Evolutionary conservation across 1,140 invertebrate genomes (phyloP).

Genomic region (Nylanderia fulva): DNA sequence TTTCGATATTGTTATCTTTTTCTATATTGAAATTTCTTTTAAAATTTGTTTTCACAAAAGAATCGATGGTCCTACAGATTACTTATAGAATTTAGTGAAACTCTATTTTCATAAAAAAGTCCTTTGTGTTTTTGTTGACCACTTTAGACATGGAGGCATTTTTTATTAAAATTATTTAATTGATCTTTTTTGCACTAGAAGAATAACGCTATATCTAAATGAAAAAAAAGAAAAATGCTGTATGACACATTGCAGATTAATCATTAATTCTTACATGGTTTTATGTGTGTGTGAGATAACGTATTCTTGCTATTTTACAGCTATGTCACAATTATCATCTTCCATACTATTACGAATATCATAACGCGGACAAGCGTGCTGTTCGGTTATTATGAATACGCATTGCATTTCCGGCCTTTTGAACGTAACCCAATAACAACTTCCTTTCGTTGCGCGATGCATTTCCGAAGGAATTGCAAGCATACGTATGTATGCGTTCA

Average conservation of each 20-base stretch:
- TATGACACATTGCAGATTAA: too few species aligned
- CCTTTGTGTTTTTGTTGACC: neutral
- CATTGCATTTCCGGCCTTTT: constrained; percentile 40
- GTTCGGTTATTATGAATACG: constrained; percentile 25
- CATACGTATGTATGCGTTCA: neutral
- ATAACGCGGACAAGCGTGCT: neutral
- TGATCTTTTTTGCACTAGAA: too few species aligned
- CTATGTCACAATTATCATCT: neutral
- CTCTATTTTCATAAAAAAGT: neutral
- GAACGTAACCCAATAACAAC: constrained; percentile 47
- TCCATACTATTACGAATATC: neutral
- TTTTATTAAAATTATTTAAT: neutral
- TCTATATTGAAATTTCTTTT: too few species aligned
- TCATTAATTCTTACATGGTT: neutral
- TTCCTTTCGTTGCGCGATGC: constrained; percentile 53
- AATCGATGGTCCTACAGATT: too few species aligned
- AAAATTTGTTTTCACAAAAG: too few species aligned
- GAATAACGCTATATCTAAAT: too few species aligned
- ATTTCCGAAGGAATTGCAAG: constrained; percentile 33
- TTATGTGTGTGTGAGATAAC: too few species aligned
- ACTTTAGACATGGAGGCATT: neutral
- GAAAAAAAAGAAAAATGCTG: too few species aligned
- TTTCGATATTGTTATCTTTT: too few species aligned
- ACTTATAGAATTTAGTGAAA: neutral
- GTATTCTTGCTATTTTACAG: neutral